Evolutionary conservation across 1,140 invertebrate species (phyloP).

Genomic region (Caerostris extrusa): DNA sequence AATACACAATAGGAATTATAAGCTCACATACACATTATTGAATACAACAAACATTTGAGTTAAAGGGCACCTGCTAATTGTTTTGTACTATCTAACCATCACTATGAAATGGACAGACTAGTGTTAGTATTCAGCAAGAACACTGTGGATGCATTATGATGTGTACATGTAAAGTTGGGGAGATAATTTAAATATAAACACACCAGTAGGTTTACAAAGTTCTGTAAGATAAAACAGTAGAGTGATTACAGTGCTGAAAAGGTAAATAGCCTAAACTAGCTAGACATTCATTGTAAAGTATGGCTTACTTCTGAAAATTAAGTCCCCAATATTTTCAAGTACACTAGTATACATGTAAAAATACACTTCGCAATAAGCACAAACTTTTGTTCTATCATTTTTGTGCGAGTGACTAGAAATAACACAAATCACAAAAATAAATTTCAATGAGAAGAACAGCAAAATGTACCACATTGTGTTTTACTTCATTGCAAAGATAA

Average conservation of each 20-base stretch:
- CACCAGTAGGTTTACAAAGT: slow-evolving; percentile 26
- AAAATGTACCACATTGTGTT: slow-evolving; percentile 69
- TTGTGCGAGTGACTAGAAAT: slow-evolving; percentile 74
- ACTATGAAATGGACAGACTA: slow-evolving; percentile 77
- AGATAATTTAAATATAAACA: slow-evolving; percentile 69
- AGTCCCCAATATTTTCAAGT: slow-evolving; percentile 74
- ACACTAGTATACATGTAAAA: slow-evolving; percentile 75
- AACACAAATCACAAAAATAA: slow-evolving; percentile 70
- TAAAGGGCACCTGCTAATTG: slow-evolving; percentile 77
- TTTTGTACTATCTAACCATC: slow-evolving; percentile 78
- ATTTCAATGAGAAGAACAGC: slow-evolving; percentile 66
- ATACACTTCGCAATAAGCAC: slow-evolving; percentile 73
- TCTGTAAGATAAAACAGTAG: slow-evolving; percentile 59
- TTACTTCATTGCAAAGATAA: slow-evolving; percentile 63
- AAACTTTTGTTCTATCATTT: slow-evolving; percentile 74
- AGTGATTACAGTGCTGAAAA: slow-evolving; percentile 60
- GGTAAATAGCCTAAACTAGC: slow-evolving; percentile 58
- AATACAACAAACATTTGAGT: slow-evolving; percentile 76
- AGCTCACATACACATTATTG: slow-evolving; percentile 75
- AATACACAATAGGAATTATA: slow-evolving; percentile 75
- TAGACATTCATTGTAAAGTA: slow-evolving; percentile 64
- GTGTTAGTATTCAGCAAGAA: slow-evolving; percentile 77
- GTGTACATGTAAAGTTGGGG: slow-evolving; percentile 75
- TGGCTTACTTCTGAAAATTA: slow-evolving; percentile 54
- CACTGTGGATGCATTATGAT: slow-evolving; percentile 66